Evolutionary conservation across 2,797 vertebrate species (phyloP), one percentile per base, ranked within the genome.

Genomic region (Numenius phaeopus): DNA sequence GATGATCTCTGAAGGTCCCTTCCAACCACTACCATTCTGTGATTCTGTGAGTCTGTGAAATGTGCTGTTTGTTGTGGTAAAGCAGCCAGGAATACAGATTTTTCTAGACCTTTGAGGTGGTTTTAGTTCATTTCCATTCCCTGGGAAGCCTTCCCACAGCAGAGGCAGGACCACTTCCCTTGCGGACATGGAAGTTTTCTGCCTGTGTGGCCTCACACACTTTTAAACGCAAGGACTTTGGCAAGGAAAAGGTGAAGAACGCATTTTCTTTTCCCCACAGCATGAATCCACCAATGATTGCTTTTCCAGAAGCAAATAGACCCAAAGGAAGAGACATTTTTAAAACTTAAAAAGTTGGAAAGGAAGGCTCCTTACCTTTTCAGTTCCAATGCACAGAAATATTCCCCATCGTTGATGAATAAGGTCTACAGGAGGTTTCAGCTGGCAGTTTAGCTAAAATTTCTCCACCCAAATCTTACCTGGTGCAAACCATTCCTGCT

Each of bases 261-360:
- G 23, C 29, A 21, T 83, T 84, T 85, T 44, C 17, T 83, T 85
- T 61, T 49, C 59, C 30, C 69, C 29, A 29, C 14, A 70, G 34
- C 26, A 23, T 27, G 26, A 37, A 57, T 57, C 9, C 55, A 44
- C 19, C 30, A 26, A 6, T 32, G 32, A 37, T 69, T 66, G 11
- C 47, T 87, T 86, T 72, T 85, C 17, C 59, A 80, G 64, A 83
- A 83, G 46, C 30, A 84, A 91, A 34, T 14, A 76, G 15, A 47
- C 14, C 15, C 49, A 57, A 59, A 72, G 17, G 12, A 87, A 67
- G 46, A 55, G 37, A 66, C 7, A 29, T 11, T 32, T 67, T 61
- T 40, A 24, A 75, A 82, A 70, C 24, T 44, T 54, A 18, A 39
- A 26, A 70, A 14, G 10, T 10, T 32, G 27, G 42, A 83, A 80